Percentiles rank a stretch among this genome's conserved stretches.
phyloP scores from a whole-genome alignment of 2,113 vertebrate species.

The Lamprologus ornatipinnis region DNA sequence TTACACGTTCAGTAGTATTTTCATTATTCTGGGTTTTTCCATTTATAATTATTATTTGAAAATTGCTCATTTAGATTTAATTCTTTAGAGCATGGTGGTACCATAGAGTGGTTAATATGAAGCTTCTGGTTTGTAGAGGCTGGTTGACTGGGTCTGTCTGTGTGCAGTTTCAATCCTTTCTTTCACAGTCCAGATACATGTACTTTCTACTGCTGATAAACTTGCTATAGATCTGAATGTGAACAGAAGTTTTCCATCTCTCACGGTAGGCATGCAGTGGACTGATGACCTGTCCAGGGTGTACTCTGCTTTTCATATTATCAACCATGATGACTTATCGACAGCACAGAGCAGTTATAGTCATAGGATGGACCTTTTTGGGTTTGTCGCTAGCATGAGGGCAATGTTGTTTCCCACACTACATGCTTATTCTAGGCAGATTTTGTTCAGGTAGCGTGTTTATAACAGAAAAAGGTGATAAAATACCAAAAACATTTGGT shows the following conservation, averaged over 20 bases:
- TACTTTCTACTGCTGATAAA: not conserved
- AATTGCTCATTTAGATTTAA: not conserved
- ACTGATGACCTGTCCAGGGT: not conserved
- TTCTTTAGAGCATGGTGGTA: not conserved
- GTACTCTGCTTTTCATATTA: not conserved
- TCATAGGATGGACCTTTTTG: not conserved
- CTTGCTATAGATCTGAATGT: not conserved
- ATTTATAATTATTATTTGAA: not conserved
- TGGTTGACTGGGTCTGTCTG: not conserved
- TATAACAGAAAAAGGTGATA: not conserved
- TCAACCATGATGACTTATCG: not conserved
- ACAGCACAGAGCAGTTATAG: not conserved
- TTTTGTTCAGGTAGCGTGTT: not conserved
- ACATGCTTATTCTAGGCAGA: not conserved
- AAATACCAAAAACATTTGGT: not conserved
- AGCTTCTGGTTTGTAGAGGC: not conserved
- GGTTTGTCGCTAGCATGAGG: fast-evolving
- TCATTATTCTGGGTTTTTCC: not conserved
- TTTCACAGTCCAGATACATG: not conserved
- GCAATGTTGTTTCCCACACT: not conserved
- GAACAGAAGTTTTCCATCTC: not conserved
- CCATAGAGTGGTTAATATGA: not conserved
- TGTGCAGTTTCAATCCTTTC: not conserved
- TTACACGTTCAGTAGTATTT: not conserved
- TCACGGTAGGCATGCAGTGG: not conserved